Base-by-base conservation (phyloP, 2,888 invertebrate species). In the Drosophila pegasa region DNA sequence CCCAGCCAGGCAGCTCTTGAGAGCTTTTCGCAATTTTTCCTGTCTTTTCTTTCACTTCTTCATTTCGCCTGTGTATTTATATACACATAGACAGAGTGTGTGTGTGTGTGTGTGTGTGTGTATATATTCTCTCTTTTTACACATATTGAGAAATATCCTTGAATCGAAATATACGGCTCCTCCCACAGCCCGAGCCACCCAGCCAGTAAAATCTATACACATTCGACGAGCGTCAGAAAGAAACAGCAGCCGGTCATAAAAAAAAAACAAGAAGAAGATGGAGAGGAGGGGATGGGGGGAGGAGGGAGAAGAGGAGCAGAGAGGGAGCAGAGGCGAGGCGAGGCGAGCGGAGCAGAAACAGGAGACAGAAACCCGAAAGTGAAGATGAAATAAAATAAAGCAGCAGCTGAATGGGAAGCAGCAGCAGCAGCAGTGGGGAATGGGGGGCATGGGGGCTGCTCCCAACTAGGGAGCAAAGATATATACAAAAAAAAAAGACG, bases 141-240 rank as follows among this genome's bases (percentile, higher is more conserved):
- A 85, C 89, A 85, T 85, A 85, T 85, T 77, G 87, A 77, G 79
- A 87, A 85, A 85, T 85, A 85, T 85, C 89, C 85, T 85, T 85
- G 85, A 85, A 88, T 87, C 74, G 87, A 88, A 83, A 83, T 86
- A 70, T 82, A 86, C 81, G 85, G 79, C 83, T 85, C 82, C 83
- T 81, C 82, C 82, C 59, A 57, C 64, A 37, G 48, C 14, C 50
- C 29, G 48, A 41, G 33, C 22, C 57, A 52, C 22, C 43, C 56
- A 29, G 31, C 43, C 41, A 38, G 47, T 67, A 75, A 45, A 86
- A 83, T 87, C 82, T 85, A 87, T 83, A 83, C 82, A 81, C 71
- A 86, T 81, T 86, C 77, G 77, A 76, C 73, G 75, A 77, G 68
- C 65, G 75, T 64, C 79, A 73, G 80, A 78, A 78, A 72, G 75